Conservation (phyloP, 2,888 invertebrate species). For the Spatulosminthurus flaviceps region DNA sequence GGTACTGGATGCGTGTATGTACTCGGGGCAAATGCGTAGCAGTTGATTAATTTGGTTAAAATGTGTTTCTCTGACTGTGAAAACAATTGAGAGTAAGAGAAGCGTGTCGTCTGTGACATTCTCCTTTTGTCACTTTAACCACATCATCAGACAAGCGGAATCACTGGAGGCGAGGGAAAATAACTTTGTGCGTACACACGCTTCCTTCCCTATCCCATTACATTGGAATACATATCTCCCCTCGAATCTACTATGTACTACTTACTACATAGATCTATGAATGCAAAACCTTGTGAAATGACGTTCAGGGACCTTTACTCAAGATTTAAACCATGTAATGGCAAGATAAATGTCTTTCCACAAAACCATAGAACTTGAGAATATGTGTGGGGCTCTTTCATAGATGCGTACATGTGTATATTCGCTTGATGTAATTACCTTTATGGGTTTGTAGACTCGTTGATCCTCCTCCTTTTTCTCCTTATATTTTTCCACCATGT, state of each 20-base stretch:
- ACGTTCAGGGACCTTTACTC: constrained; percentile 25
- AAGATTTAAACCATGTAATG: constrained; percentile 28
- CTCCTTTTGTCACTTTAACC: constrained; percentile 37
- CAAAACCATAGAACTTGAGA: constrained; percentile 20
- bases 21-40: background rate
- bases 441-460: background rate
- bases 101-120: constrained; percentile 21
- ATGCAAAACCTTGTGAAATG: constrained; percentile 16
- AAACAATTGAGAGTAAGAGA: constrained; percentile 18
- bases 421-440: constrained; percentile 3
- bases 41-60: constrained; percentile 12
- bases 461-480: background rate
- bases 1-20: too few relatives aligned
- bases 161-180: constrained; percentile 23
- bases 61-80: constrained; percentile 13
- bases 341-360: constrained; percentile 25
- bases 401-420: background rate
- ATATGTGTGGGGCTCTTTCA: too few relatives aligned
- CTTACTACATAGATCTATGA: too few relatives aligned
- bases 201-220: too few relatives aligned
- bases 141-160: constrained; percentile 33
- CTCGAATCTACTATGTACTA: too few relatives aligned
- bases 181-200: background rate
- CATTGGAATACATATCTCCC: too few relatives aligned
- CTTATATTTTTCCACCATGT: background rate